Conservation (phyloP, 2,797 vertebrate species). For the Myripristis murdjan region DNA sequence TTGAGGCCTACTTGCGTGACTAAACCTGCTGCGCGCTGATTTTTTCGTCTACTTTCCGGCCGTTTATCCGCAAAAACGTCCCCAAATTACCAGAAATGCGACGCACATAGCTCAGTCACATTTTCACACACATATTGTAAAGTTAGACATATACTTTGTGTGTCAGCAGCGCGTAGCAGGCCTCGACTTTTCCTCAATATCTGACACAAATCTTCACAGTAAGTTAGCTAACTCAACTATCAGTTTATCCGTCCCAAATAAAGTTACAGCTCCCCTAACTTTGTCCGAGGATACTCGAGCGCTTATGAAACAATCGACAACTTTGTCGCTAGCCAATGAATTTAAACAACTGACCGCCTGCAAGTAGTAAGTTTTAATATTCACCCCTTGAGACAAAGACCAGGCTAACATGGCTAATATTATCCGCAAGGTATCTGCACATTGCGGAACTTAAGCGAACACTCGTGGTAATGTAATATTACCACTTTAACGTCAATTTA, state of each 20-base stretch:
- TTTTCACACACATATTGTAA: rapidly evolving
- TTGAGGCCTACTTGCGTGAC: constrained; percentile 49
- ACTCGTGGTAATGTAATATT: neutral
- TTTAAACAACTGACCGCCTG: neutral
- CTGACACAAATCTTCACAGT: neutral
- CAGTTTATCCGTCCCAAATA: neutral
- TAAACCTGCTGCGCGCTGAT: neutral
- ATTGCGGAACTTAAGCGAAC: neutral
- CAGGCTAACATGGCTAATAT: constrained; percentile 53
- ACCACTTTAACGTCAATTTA: rapidly evolving
- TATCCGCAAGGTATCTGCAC: neutral
- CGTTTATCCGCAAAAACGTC: neutral
- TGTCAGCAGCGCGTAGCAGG: constrained; percentile 30
- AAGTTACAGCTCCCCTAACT: rapidly evolving
- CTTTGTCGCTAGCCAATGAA: neutral
- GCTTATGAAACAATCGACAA: rapidly evolving
- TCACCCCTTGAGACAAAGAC: constrained; percentile 69
- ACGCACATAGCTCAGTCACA: rapidly evolving
- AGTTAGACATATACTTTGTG: constrained; percentile 34
- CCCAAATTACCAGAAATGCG: rapidly evolving
- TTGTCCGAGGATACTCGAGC: neutral
- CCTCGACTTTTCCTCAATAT: constrained; percentile 30
- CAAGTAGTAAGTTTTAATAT: constrained; percentile 6
- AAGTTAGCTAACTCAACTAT: neutral
- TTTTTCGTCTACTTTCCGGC: rapidly evolving